phyloP scores from a whole-genome alignment of 2,113 vertebrate species.

The Hymenochirus boettgeri region DNA sequence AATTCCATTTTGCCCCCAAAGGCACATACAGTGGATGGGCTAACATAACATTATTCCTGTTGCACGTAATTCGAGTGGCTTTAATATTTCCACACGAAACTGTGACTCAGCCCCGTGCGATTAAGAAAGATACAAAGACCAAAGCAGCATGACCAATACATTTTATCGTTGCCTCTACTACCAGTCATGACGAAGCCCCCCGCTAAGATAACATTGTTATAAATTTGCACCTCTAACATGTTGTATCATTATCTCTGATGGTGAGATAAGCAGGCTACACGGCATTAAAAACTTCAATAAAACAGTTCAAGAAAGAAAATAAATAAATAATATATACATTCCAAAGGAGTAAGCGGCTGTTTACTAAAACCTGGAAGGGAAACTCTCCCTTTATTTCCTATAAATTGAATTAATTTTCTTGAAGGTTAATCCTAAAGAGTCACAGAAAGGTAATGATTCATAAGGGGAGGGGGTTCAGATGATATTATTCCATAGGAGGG shows the following conservation, averaged over 20 bases:
- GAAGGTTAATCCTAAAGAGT: no score
- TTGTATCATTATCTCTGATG: conserved; percentile 55
- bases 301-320: background rate
- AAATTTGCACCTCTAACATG: conserved; percentile 61
- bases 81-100: conserved; percentile 22
- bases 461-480: no score
- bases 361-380: no score
- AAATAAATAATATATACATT: background rate
- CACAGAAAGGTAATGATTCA: no score
- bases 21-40: no score
- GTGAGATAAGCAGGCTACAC: conserved; percentile 37
- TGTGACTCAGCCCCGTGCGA: conserved; percentile 55
- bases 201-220: conserved; percentile 63
- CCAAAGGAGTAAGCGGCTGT: background rate
- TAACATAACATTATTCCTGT: background rate
- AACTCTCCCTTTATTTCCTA: no score
- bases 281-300: conserved; percentile 18
- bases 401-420: no score
- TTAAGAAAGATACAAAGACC: conserved; percentile 58
- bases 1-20: no score
- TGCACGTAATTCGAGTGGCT: conserved; percentile 8
- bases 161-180: conserved; percentile 55
- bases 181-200: conserved; percentile 60
- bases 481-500: no score
- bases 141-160: conserved; percentile 59